Conservation (phyloP, 2,113 vertebrate species). For the Myotis davidii region DNA sequence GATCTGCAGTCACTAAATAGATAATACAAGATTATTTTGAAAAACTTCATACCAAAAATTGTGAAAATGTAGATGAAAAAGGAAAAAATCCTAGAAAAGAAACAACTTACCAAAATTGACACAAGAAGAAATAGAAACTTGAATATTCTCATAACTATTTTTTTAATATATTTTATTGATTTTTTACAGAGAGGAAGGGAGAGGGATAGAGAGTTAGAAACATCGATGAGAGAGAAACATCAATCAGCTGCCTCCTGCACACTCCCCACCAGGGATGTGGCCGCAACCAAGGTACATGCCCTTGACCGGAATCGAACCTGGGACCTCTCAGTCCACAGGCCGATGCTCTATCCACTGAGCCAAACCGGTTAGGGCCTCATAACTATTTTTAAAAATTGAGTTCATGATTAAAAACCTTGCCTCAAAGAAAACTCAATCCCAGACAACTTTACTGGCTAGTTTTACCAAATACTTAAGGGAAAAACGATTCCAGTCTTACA, state of each 20-base stretch:
- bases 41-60: neutral
- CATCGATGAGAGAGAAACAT: no score
- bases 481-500: neutral
- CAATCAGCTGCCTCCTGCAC: no score
- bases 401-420: neutral
- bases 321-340: no score
- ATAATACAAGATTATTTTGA: neutral
- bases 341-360: no score
- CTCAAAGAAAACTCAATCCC: neutral
- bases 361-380: no score
- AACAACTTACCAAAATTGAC: neutral
- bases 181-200: no score
- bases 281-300: no score
- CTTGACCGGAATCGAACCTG: no score
- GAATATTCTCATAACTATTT: neutral
- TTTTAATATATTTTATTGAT: neutral
- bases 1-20: neutral
- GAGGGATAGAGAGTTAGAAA: no score
- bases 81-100: neutral
- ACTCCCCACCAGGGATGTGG: no score
- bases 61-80: neutral
- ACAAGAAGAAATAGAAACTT: slow-evolving; percentile 38
- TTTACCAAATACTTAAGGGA: neutral
- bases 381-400: slow-evolving; percentile 17
- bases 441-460: neutral